Evolutionary conservation across 2,888 invertebrate genomes (phyloP), one percentile per base, ranked within the genome.

Genomic region (Macaria liturata): DNA sequence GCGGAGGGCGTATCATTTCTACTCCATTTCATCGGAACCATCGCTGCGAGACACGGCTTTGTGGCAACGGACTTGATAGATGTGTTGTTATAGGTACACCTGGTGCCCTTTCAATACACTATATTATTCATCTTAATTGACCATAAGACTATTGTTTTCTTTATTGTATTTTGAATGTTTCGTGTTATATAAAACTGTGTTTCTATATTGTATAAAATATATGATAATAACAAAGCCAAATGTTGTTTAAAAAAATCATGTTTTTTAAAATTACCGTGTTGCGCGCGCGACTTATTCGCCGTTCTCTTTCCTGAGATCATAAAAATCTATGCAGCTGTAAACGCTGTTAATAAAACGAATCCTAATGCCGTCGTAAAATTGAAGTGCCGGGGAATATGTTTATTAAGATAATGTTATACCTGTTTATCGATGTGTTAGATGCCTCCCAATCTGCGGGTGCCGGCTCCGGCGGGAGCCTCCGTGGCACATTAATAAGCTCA

Each of bases 401-500:
- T 43, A 31, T 62, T 52, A 47, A 61, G 54, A 47, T 63, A 56
- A 51, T 45, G 43, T 40, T 47, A 31, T 51, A 53, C 20, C 34
- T 49, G 53, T 44, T 54, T 59, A 59, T 59, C 50, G 50, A 54
- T 58, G 42, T 66, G 65, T 68, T 66, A 68, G 65, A 47, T 43
- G 54, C 49, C 7, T 32, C 54, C 46, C 80, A 76, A 80, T 83
- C 78, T 83, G 81, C 80, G 75, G 74, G 76, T 73, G 72, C 70
- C 68, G 20, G 20, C 20, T 20, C 20, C 20, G 20, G 20, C 20
- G 71, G 67, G 67, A 67, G 71, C 73, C 66, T 72, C 69, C 66
- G 70, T 72, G 70, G 68, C 76, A 80, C 85, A 85, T 88, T 88
- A 87, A 87, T 85, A 87, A 82, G 77, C 80, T 86, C 83, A 86